Percentiles rank a stretch among this genome's conserved stretches.
phyloP scores from a whole-genome alignment of 2,113 vertebrate genomes.

The Emydocephalus ijimae region DNA sequence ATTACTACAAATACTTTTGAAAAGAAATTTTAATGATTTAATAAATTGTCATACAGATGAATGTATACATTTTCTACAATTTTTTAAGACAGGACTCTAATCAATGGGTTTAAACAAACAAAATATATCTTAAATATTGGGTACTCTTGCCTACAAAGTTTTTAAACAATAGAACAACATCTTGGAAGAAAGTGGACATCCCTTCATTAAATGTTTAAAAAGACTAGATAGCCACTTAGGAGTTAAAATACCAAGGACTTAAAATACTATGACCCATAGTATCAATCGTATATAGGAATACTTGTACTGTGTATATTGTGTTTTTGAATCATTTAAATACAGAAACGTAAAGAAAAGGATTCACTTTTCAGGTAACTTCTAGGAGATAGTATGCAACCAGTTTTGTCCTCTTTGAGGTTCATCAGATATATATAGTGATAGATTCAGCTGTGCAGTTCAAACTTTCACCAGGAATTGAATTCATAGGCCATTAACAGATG shows the following conservation, averaged over 20 bases:
- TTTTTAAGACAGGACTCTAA: not conserved
- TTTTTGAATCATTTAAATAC: conserved; percentile 23
- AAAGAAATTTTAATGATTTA: not conserved
- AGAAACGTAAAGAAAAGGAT: conserved; percentile 15
- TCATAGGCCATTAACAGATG: not conserved
- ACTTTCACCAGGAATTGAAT: not conserved
- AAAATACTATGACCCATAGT: not conserved
- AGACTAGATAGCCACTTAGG: not conserved
- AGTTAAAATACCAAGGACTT: not conserved
- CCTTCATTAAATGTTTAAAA: not conserved
- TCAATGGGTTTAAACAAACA: not conserved
- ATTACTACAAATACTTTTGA: not conserved
- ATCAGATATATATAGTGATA: not conserved
- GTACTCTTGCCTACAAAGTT: not conserved
- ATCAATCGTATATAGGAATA: not conserved
- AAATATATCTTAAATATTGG: not conserved
- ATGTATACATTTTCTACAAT: not conserved
- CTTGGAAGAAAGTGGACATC: not conserved
- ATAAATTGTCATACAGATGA: not conserved
- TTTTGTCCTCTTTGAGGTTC: not conserved
- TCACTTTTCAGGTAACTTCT: not conserved
- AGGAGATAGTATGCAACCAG: not conserved
- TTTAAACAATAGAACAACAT: not conserved
- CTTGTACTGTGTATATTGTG: not conserved
- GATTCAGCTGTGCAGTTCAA: not conserved